A percentile compares a stretch with the other conserved stretches of the same genome.
phyloP scores from a whole-genome alignment of 2,797 vertebrate genomes.

The Coregonus suidteri region DNA sequence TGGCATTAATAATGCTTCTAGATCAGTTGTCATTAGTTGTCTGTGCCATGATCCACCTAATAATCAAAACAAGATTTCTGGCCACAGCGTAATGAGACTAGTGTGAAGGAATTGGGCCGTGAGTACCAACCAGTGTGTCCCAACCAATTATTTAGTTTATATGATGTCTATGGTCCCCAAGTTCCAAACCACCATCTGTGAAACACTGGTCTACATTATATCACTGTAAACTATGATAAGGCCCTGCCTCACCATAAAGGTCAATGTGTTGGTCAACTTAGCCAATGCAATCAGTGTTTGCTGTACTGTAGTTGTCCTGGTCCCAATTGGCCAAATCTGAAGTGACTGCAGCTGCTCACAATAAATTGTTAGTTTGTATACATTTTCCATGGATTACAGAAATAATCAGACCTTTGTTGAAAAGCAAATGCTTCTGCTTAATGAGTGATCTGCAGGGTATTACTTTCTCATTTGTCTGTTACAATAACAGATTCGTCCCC shows the following conservation, averaged over 20 bases:
- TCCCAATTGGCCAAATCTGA: slow-evolving; percentile 30
- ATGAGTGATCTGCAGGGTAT: slow-evolving; percentile 32
- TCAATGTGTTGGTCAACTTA: neutral
- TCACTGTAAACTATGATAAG: neutral
- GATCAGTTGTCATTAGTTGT: too few species aligned
- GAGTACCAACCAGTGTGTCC: neutral
- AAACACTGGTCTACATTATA: neutral
- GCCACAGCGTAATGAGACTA: neutral
- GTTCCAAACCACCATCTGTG: neutral
- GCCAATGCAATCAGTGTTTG: neutral
- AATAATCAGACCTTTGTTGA: slow-evolving; percentile 47
- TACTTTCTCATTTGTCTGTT: slow-evolving; percentile 25
- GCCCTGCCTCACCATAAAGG: neutral
- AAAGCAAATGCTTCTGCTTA: neutral
- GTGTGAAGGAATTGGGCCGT: neutral
- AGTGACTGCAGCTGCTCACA: slow-evolving; percentile 51
- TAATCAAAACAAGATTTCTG: neutral
- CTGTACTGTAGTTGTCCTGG: slow-evolving; percentile 14
- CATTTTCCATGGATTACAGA: slow-evolving; percentile 16
- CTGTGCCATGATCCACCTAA: too few species aligned
- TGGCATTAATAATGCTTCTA: neutral
- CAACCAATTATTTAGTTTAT: too few species aligned
- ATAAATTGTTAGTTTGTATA: slow-evolving; percentile 44
- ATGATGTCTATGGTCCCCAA: neutral
- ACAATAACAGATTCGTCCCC: slow-evolving; percentile 27